These are phyloP conservation scores for Pelecanoides urinatrix DNA, from an alignment of 2,113 vertebrate species.

Conservation along the genomic window DNA sequence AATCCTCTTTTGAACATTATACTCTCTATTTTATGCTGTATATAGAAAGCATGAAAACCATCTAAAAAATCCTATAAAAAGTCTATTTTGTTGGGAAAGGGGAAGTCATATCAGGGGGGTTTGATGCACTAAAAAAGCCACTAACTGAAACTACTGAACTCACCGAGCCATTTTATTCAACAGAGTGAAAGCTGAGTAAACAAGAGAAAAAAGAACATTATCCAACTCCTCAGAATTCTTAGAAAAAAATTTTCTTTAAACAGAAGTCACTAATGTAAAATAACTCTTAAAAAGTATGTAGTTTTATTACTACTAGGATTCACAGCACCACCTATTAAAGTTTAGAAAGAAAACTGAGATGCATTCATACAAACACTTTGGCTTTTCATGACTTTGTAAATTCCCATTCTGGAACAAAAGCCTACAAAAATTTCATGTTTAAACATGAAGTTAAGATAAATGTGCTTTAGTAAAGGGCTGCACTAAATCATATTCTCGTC, in stretches of 20 bases:
- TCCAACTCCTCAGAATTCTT: background rate
- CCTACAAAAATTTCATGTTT: background rate
- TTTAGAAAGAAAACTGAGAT: background rate
- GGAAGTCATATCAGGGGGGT: background rate
- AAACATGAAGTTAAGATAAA: background rate
- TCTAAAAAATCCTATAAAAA: background rate
- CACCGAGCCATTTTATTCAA: background rate
- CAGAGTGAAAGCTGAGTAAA: background rate
- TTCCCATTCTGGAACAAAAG: background rate
- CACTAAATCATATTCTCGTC: background rate
- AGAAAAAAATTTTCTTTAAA: background rate
- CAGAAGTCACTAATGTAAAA: background rate
- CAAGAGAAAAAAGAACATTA: background rate
- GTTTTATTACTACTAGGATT: background rate
- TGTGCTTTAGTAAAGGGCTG: background rate
- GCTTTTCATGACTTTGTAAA: background rate
- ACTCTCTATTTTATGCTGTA: background rate
- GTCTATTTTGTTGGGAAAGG: background rate
- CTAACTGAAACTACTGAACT: background rate
- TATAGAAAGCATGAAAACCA: background rate
- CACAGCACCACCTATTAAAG: background rate
- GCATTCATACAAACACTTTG: background rate
- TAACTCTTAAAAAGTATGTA: background rate
- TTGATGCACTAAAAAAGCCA: background rate
- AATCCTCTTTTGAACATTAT: background rate